Percentiles rank a stretch among this genome's conserved stretches.
Evolutionary conservation across 1,140 invertebrate genomes (phyloP).

Genomic region (Phocides pigmalion): DNA sequence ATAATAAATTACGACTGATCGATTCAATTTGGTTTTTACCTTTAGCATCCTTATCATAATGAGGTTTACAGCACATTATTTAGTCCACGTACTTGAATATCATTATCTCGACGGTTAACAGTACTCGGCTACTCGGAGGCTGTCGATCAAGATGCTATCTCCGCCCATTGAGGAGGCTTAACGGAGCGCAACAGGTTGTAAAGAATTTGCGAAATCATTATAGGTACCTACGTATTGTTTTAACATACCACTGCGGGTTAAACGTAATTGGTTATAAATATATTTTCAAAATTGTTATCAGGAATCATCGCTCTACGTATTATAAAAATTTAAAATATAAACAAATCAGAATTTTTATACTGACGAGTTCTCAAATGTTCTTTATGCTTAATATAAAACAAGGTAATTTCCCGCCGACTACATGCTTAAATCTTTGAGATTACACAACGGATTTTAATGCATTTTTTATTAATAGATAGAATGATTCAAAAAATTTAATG

Average conservation of each 20-base stretch:
- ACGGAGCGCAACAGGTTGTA: constrained; percentile 39
- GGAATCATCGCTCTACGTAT: too few species aligned
- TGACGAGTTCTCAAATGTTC: too few species aligned
- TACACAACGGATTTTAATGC: too few species aligned
- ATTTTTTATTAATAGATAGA: too few species aligned
- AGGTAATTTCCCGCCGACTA: too few species aligned
- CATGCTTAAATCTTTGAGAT: too few species aligned
- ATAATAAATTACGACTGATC: too few species aligned
- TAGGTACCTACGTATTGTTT: constrained; percentile 20
- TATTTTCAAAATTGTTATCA: background rate
- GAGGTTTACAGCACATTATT: constrained; percentile 10
- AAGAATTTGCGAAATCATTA: constrained; percentile 27
- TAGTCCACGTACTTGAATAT: constrained; percentile 10
- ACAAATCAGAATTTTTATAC: too few species aligned
- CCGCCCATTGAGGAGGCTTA: constrained; percentile 37
- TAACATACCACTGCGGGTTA: background rate
- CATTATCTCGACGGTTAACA: constrained; percentile 23
- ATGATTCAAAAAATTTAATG: too few species aligned
- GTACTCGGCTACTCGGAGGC: constrained; percentile 9
- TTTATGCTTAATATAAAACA: too few species aligned
- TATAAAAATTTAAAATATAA: too few species aligned
- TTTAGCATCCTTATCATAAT: constrained; percentile 1
- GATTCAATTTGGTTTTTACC: background rate
- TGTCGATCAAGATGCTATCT: constrained; percentile 43
- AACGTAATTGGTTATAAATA: background rate